Evolutionary conservation across 1,140 invertebrate species (phyloP), one percentile per base, ranked within the genome.

Genomic region (Anoplophora glabripennis): DNA sequence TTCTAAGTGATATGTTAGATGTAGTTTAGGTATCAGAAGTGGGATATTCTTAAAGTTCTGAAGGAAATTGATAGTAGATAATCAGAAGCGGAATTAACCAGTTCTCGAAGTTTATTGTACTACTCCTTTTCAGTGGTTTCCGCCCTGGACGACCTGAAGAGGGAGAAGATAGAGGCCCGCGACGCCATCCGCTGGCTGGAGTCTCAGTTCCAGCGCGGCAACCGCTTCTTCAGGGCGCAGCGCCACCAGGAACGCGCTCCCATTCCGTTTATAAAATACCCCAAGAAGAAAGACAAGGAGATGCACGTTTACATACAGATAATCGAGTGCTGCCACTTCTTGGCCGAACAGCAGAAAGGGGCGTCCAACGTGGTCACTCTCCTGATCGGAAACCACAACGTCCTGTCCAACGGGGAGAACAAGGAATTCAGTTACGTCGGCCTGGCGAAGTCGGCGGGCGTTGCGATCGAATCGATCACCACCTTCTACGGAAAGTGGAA

Each of bases 181-280:
- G 91, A 94, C 72, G 91, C 90, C 1, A 96, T 94, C 48, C 87
- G 93, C 61, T 96, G 93, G 93, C 76, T 97, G 46, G 93, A 96
- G 75, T 76, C 81, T 17, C 91, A 95, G 76, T 85, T 96, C 14
- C 85, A 87, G 55, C 85, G 86, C 63, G 93, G 93, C 14, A 92
- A 92, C 60, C 80, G 92, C 51, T 94, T 88, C 72, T 75, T 92
- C 58, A 79, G 88, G 61, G 87, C 90, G 4, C 93, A 94, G 75
- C 83, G 89, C 28, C 84, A 87, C 14, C 86, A 90, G 33, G 92
- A 95, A 74, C 83, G 84, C 14, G 78, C 86, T 17, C 78, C 87
- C 10, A 72, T 93, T 8, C 86, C 89, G 0, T 81, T 89, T 5
- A 81, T 93, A 42, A 93, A 92, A 76, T 83, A 84, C 59, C 84